Evolutionary conservation across 2,888 invertebrate genomes (phyloP), one percentile per base, ranked within the genome.

Genomic region (Trissolcus brochymenae): DNA sequence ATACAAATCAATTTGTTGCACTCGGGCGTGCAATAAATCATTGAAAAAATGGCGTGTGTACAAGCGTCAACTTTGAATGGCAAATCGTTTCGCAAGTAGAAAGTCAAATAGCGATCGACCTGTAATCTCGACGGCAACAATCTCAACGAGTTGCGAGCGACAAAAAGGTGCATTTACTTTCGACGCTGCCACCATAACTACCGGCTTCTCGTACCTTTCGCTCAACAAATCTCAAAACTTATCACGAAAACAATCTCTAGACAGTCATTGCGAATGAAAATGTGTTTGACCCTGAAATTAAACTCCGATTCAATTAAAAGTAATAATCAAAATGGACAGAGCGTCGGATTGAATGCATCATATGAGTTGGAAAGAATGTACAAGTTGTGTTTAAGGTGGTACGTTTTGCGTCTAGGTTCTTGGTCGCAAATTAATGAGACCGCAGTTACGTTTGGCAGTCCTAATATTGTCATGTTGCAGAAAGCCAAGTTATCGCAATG

Each of bases 391-490:
- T n/a, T n/a, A 2, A 19, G 19, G 19, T 2, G 19, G 19, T n/a
- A n/a, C 21, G 56, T 60, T 61, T 71, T 59, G 66, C 61, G 56
- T 67, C 64, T 40, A 56, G 54, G 53, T 65, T 59, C 74, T n/a
- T 76, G 65, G 64, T 68, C 75, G 72, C 77, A 35, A 35, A 35
- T 35, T 11, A 35, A 25, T 25, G 25, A 25, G 6, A 35, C 0
- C 35, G 35, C 1, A 11, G 7, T 35, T 35, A 35, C 35, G 2
- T 35, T 35, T 70, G 76, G 68, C 50, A 49, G 75, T 65, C 67
- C 71, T 62, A 74, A 79, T 78, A 79, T 73, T 72, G 74, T 71
- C 76, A 73, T 76, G 81, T 82, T 25, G 55, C 46, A 46, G 64
- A 19, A 21, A 51, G 74, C 61, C 1, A 62, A 56, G 60, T 61